Evolutionary conservation across 2,888 invertebrate species (phyloP).

Genomic region (Ceramica pisi): DNA sequence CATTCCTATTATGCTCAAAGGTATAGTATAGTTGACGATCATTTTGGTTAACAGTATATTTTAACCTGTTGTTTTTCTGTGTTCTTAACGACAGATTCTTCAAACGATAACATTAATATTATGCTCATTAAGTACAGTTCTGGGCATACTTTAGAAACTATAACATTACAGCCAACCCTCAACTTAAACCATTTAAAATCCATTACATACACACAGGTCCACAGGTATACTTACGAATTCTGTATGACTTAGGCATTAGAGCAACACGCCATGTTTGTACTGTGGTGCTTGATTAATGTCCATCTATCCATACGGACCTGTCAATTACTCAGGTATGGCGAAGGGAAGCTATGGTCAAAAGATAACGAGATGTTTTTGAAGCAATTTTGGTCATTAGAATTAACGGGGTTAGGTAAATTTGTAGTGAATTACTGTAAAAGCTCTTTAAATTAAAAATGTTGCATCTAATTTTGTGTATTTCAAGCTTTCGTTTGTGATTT

Average conservation of each 20-base stretch:
- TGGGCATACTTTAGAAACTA: too few relatives aligned
- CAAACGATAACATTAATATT: too few relatives aligned
- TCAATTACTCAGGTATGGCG: constrained; percentile 36
- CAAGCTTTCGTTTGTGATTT: not conserved
- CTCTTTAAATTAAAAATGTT: too few relatives aligned
- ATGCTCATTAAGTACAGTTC: too few relatives aligned
- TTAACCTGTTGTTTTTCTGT: too few relatives aligned
- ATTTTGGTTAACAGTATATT: too few relatives aligned
- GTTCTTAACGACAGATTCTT: too few relatives aligned
- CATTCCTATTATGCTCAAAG: too few relatives aligned
- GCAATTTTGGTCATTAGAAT: not conserved
- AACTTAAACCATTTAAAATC: not conserved
- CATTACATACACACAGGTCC: constrained; percentile 9
- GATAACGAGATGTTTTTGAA: constrained; percentile 11
- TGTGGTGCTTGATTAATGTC: constrained; percentile 29
- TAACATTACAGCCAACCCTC: too few relatives aligned
- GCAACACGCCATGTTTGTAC: constrained; percentile 21
- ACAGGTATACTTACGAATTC: constrained; percentile 13
- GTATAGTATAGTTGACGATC: too few relatives aligned
- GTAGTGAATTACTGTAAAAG: not conserved
- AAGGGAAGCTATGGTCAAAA: not conserved
- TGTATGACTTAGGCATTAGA: constrained; percentile 24
- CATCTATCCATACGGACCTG: constrained; percentile 2
- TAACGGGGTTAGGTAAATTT: not conserved
- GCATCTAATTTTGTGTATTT: not conserved